Conservation (phyloP, 2,113 vertebrate species). For the Tenrec ecaudatus region DNA sequence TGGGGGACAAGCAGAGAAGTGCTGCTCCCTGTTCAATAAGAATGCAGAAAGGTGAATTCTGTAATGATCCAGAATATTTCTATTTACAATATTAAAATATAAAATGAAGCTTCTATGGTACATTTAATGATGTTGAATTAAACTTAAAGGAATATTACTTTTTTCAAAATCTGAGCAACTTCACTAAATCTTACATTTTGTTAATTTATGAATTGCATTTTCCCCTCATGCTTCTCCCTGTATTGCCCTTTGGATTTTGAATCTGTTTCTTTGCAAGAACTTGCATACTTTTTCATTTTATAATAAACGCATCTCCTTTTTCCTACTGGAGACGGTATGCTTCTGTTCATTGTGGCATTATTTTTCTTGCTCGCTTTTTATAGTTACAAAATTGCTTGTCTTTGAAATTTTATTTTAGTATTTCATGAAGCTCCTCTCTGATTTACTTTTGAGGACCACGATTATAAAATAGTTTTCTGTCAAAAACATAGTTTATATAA, state of each 20-base stretch:
- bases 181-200: slow-evolving; percentile 24
- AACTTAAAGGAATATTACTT: slow-evolving; percentile 28
- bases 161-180: not conserved
- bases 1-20: too few relatives aligned
- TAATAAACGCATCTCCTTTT: not conserved
- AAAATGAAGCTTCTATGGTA: not conserved
- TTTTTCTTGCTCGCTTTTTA: not conserved
- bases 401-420: slow-evolving; percentile 41
- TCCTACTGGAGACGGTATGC: not conserved
- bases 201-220: not conserved
- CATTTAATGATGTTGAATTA: not conserved
- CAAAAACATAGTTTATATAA: not conserved
- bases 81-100: not conserved
- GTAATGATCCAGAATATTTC: not conserved
- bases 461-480: slow-evolving; percentile 5
- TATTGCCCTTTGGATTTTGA: slow-evolving; percentile 44
- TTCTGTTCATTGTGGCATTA: not conserved
- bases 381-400: not conserved
- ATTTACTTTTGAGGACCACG: slow-evolving; percentile 27
- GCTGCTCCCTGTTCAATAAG: too few relatives aligned
- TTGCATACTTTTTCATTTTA: not conserved
- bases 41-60: slow-evolving; percentile 37
- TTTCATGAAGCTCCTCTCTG: not conserved
- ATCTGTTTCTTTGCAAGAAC: not conserved
- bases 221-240: not conserved